Conservation (phyloP, 2,797 vertebrate species). For the Acipenser oxyrinchus region DNA sequence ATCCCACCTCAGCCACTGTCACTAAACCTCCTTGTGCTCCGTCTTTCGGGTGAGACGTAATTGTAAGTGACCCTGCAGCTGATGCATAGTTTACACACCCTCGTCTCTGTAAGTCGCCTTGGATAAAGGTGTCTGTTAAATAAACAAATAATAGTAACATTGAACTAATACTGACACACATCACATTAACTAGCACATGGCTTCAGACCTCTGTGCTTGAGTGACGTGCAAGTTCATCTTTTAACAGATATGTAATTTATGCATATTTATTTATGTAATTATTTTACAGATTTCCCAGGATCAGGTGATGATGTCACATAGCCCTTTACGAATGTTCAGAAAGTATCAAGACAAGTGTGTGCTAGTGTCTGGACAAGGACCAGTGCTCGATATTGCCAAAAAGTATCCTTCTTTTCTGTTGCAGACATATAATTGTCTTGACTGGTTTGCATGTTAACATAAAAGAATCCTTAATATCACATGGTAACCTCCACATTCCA, state of each 20-base stretch:
- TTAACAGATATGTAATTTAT: background rate
- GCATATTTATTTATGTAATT: conserved; percentile 15
- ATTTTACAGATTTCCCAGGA: conserved; percentile 63
- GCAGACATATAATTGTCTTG: background rate
- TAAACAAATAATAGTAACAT: too few relatives aligned
- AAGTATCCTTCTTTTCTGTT: conserved; percentile 68
- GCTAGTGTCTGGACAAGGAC: conserved; percentile 81
- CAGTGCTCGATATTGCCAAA: conserved; percentile 71
- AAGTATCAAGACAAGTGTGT: conserved; percentile 75
- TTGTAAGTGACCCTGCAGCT: too few relatives aligned
- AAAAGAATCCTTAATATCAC: background rate
- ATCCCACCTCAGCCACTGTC: too few relatives aligned
- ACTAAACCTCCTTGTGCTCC: too few relatives aligned
- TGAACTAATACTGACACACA: background rate
- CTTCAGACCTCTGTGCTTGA: background rate
- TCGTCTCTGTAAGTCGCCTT: too few relatives aligned
- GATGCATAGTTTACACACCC: too few relatives aligned
- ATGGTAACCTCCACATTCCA: conserved; percentile 6
- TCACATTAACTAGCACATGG: background rate
- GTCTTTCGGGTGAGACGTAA: too few relatives aligned
- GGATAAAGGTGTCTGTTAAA: too few relatives aligned
- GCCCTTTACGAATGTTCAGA: conserved; percentile 71
- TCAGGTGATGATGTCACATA: conserved; percentile 82
- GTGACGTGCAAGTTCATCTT: too few relatives aligned
- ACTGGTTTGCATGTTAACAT: background rate